Evolutionary conservation across 2,888 invertebrate genomes (phyloP).

Genomic region (Resseliella maxima): DNA sequence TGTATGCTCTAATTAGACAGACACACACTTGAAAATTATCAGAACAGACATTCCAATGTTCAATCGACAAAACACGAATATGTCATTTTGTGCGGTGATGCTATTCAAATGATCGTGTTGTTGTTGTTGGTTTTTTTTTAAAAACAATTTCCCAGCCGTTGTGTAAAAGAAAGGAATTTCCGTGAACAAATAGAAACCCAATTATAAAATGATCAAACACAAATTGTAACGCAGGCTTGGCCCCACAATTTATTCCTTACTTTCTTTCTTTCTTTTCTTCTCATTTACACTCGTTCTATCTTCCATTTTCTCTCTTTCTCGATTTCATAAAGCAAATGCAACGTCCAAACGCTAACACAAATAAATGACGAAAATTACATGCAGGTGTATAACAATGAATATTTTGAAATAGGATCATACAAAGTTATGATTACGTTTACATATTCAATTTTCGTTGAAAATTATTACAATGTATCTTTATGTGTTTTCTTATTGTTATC

Average conservation of each 20-base stretch:
- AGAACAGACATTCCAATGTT: constrained; percentile 14
- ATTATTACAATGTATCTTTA: background rate
- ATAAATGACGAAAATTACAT: background rate
- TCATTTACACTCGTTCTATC: no score
- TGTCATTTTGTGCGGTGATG: background rate
- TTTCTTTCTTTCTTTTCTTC: background rate
- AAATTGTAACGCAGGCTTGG: background rate
- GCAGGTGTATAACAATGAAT: constrained; percentile 36
- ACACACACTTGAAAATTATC: constrained; percentile 42
- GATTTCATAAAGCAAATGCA: background rate
- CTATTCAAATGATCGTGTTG: constrained; percentile 36
- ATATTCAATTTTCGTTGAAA: constrained; percentile 6
- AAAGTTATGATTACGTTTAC: background rate
- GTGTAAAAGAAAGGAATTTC: constrained; percentile 17
- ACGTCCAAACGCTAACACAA: background rate
- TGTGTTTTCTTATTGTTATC: background rate
- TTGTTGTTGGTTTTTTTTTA: background rate
- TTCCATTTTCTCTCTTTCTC: no score
- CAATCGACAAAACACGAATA: constrained; percentile 30
- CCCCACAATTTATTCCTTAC: background rate
- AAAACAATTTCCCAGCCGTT: no score
- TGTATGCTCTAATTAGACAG: constrained; percentile 53
- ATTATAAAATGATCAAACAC: constrained; percentile 42
- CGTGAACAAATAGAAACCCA: constrained; percentile 13
- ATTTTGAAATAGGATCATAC: background rate